A percentile compares a stretch with the other conserved stretches of the same genome.
phyloP scores from a whole-genome alignment of 1,140 invertebrate species.

The Aleiodes sp. region DNA sequence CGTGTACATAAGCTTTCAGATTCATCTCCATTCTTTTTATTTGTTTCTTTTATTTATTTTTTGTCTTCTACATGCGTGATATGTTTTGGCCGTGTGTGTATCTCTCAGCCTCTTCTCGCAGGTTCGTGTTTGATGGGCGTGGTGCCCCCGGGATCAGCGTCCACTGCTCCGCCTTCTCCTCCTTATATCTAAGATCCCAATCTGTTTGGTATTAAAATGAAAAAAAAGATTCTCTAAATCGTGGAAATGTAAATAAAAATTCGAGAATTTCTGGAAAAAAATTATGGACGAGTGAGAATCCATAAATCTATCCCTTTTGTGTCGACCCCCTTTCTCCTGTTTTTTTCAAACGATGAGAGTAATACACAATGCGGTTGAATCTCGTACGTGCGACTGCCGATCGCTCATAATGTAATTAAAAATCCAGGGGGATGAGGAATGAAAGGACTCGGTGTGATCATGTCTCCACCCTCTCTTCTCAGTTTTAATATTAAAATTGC shows the following conservation, averaged over 20 bases:
- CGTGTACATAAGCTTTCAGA: not conserved
- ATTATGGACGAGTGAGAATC: not conserved
- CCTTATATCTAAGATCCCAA: slow-evolving; percentile 9
- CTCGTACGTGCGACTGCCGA: slow-evolving; percentile 33
- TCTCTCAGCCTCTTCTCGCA: slow-evolving; percentile 14
- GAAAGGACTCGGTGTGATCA: slow-evolving; percentile 18
- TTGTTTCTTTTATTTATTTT: not conserved
- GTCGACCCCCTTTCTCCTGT: not conserved
- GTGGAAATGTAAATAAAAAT: slow-evolving; percentile 4
- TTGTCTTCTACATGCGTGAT: slow-evolving; percentile 23
- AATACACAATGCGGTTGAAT: slow-evolving; percentile 21
- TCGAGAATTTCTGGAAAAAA: not conserved
- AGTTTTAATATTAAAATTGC: slow-evolving; percentile 32
- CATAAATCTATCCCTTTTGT: not conserved
- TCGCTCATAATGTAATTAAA: slow-evolving; percentile 56
- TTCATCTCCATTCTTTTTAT: slow-evolving; percentile 14
- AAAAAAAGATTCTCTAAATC: not conserved
- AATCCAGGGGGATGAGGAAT: slow-evolving; percentile 28
- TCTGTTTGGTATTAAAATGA: not conserved
- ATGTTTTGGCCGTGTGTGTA: slow-evolving; percentile 22
- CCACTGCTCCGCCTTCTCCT: slow-evolving; percentile 40
- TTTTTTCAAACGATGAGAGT: not conserved
- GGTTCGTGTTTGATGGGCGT: slow-evolving; percentile 47
- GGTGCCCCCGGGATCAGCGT: slow-evolving; percentile 38
- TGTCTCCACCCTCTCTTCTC: slow-evolving; percentile 11